Base-by-base conservation (phyloP, 2,113 vertebrate genomes). In the Zingel zingel region DNA sequence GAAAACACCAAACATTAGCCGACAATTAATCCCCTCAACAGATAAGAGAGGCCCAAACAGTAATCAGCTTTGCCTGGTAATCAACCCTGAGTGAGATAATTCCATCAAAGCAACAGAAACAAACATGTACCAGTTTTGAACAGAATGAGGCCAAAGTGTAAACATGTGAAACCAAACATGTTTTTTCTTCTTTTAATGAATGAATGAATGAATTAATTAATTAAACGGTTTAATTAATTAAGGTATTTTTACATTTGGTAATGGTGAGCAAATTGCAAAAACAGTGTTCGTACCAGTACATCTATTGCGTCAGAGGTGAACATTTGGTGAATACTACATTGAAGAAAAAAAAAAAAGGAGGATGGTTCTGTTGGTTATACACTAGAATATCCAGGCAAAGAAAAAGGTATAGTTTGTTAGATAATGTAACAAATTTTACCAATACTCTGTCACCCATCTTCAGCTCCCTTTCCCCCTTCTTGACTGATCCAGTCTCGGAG, bases 401-500 rank as follows among this genome's bases (percentile, higher is more conserved):
- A 75, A 66, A 43, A 45, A 5, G 0, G 1, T 16, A 8, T 36
- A 6, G 16, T 33, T 48, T 56, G 71, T 19, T 36, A 16, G 45
- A 65, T 50, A 69, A 27, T 45, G 6, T 16, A 57, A 77, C 1
- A 82, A 86, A 83, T 36, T 58, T 98, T 95, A 99, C 98, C 98
- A 99, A 84, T 18, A 99, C 98, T 25, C 98, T 90, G 69, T 99
- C 98, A 6, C 97, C 97, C 9, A 98, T 97, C 94, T 97, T 99
- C 83, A 99, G 96, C 81, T 99, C 98, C 58, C 98, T 93, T 85
- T 99, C 98, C 0, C 98, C 98, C 84, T 99, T 99, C 93, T 99
- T 99, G 50, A 99, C 82, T 0, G 98, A 99, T 8, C 98, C 98
- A 0, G 96, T 94, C 91, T 99, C 99, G 0, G 98, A 99, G 8